A percentile compares a stretch with the other conserved stretches of the same genome.
phyloP scores from a whole-genome alignment of 2,888 invertebrate genomes.

The Agrochola litura region DNA sequence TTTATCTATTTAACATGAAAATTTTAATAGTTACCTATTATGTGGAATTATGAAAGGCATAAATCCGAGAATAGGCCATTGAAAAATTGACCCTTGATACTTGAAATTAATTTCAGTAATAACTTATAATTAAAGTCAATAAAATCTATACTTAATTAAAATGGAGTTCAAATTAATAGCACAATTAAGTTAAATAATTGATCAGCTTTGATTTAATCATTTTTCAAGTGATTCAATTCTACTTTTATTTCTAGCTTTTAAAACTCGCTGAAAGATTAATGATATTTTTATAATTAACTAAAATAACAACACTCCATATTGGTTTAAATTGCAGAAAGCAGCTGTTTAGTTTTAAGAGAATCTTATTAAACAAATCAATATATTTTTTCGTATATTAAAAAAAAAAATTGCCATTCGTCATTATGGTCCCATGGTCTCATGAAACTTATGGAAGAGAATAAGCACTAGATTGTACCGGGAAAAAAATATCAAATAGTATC shows the following conservation, averaged over 20 bases:
- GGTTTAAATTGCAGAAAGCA: not conserved
- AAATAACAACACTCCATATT: not conserved
- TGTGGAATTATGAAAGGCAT: not conserved
- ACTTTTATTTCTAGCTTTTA: slow-evolving; percentile 14
- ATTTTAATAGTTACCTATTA: not conserved
- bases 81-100: not conserved
- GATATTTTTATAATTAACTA: not conserved
- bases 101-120: slow-evolving; percentile 18
- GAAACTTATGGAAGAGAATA: no score
- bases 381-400: not conserved
- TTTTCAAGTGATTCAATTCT: slow-evolving; percentile 30
- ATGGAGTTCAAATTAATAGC: slow-evolving; percentile 40
- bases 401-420: no score
- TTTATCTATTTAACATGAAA: not conserved
- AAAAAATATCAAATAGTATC: slow-evolving; percentile 1
- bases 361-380: not conserved
- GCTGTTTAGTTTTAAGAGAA: not conserved
- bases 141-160: slow-evolving; percentile 29
- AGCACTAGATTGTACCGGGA: not conserved
- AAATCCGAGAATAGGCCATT: not conserved
- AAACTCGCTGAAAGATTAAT: slow-evolving; percentile 4
- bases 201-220: slow-evolving; percentile 36
- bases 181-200: slow-evolving; percentile 37
- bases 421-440: no score
- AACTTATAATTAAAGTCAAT: slow-evolving; percentile 16